These are phyloP conservation scores for Sigmodon hispidus DNA, from an alignment of 2,113 vertebrate species.

Conservation along the genomic window DNA sequence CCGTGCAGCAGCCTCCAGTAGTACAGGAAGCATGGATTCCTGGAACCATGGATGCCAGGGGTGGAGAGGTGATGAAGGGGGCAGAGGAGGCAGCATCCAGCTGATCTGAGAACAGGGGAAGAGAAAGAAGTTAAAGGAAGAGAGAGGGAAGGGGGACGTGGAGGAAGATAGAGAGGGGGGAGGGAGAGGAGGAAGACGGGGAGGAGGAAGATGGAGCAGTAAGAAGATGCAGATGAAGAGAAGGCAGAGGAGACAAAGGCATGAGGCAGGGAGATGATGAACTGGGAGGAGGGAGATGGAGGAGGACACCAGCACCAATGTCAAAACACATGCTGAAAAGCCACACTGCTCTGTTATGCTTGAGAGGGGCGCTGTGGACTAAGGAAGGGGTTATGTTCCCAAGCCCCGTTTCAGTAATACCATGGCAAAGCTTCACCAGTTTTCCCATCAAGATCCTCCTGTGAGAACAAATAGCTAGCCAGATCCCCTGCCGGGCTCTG, in stretches of 20 bases:
- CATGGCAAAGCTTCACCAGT: not conserved
- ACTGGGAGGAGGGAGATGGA: not conserved
- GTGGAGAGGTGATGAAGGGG: not conserved
- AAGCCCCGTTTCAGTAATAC: not conserved
- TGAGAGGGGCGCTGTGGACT: not conserved
- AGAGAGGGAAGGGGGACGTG: not conserved
- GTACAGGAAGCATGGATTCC: not conserved
- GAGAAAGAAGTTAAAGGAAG: no score
- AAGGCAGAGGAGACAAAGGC: not conserved
- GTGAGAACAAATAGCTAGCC: not conserved
- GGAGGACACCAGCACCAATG: not conserved
- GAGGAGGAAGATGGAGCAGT: not conserved
- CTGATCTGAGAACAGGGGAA: not conserved
- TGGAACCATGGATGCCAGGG: not conserved
- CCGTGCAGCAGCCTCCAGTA: not conserved
- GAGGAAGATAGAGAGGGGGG: not conserved
- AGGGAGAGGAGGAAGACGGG: not conserved
- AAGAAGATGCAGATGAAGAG: not conserved
- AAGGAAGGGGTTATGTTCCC: not conserved
- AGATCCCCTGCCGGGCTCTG: not conserved
- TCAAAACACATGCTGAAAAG: not conserved
- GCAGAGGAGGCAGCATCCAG: not conserved
- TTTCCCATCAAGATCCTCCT: not conserved
- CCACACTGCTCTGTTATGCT: not conserved
- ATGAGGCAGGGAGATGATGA: not conserved